Evolutionary conservation across 2,888 invertebrate species (phyloP), one percentile per base, ranked within the genome.

Genomic region (Scelioninae gen. 1): DNA sequence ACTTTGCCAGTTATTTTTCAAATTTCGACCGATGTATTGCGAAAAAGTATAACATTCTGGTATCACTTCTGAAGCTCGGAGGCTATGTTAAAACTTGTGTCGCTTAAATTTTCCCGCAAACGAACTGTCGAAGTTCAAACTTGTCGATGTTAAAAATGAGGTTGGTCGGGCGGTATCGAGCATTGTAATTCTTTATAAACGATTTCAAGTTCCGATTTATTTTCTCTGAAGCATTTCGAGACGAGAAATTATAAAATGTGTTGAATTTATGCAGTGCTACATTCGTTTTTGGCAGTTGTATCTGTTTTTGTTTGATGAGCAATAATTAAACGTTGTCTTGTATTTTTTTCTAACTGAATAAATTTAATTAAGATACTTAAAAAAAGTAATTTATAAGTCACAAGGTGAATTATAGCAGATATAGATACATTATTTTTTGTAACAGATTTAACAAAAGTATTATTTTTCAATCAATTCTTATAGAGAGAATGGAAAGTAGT

Each of bases 121-220:
- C 5, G 60, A 60, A 60, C 60, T 45, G 60, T 60, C 43, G 45
- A 60, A 43, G 43, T 60, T 60, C 60, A 45, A 60, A 60, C 60
- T 60, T 45, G 45, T 13, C 16, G 31, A 58, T 40, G 38, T 23
- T 38, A 38, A 23, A 58, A 40, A 23, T 23, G 40, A 45, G 43
- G 43, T 60, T 31, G 40, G n/a, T 58, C 23, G 23, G 23, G 40
- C 40, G 40, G 34, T 58, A 40, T 40, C 5, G 58, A 38, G 16
- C 38, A 15, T 23, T 34, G 11, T 23, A 38, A 40, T 40, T 40
- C 23, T 16, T 38, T 40, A 16, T 38, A 58, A 15, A 15, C 34
- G 56, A 58, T 58, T 58, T 40, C 58, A 15, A 40, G 23, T 58
- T 58, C 6, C 58, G 40, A 58, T 40, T 58, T 40, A 56, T 56